phyloP scores from a whole-genome alignment of 1,140 invertebrate species.

The Drosophila kikkawai region DNA sequence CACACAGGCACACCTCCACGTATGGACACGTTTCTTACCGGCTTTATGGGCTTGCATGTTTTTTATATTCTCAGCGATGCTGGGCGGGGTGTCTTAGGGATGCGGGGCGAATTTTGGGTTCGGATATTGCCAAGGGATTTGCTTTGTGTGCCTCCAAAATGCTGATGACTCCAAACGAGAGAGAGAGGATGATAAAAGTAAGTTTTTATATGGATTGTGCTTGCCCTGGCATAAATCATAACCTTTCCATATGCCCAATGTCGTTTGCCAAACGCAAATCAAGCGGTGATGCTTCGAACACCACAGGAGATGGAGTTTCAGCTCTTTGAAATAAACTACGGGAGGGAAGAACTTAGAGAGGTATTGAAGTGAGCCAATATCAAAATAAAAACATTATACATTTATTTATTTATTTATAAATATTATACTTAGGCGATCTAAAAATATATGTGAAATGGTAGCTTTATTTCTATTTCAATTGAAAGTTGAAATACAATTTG shows the following conservation, averaged over 20 bases:
- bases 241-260: constrained; percentile 21
- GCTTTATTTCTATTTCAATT: not conserved
- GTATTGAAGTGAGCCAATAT: not conserved
- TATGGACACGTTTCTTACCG: constrained; percentile 55
- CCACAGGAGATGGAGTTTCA: not conserved
- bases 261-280: constrained; percentile 15
- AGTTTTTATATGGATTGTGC: constrained; percentile 58
- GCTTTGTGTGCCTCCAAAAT: constrained; percentile 60
- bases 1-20: constrained; percentile 12
- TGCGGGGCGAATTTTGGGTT: constrained; percentile 14
- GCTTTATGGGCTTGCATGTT: constrained; percentile 56
- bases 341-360: not conserved
- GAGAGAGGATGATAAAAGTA: constrained; percentile 59
- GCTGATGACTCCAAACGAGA: constrained; percentile 48
- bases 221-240: constrained; percentile 59
- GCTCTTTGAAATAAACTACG: not conserved
- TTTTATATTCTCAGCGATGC: constrained; percentile 24
- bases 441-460: too few relatives aligned
- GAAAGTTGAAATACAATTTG: not conserved
- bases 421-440: too few relatives aligned
- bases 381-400: not conserved
- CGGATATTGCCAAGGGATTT: constrained; percentile 71
- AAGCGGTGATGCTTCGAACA: not conserved
- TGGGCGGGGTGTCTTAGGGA: constrained; percentile 18
- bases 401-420: not conserved